Conservation (phyloP, 2,888 invertebrate genomes). For the Coenonympha glycerion region DNA sequence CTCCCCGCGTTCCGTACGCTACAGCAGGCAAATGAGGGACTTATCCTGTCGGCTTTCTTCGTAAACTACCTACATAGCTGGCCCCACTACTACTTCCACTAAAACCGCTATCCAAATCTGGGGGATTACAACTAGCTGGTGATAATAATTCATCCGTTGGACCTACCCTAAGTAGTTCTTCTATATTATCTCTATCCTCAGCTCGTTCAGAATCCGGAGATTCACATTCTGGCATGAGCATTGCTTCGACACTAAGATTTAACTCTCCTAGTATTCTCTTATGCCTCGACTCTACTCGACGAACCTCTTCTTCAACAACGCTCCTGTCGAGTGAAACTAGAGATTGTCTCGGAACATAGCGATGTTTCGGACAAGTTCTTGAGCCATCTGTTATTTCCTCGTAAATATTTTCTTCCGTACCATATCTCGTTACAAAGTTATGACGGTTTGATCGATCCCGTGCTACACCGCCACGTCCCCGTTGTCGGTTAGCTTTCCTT, state of each 20-base stretch:
- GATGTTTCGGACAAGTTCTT: conserved; percentile 68
- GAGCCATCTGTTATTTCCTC: conserved; percentile 85
- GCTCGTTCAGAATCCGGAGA: conserved; percentile 79
- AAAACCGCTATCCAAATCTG: conserved; percentile 87
- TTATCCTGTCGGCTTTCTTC: conserved; percentile 73
- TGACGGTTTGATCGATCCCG: conserved; percentile 74
- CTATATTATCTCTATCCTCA: conserved; percentile 77
- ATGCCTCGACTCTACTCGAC: conserved; percentile 88
- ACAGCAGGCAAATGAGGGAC: conserved; percentile 71
- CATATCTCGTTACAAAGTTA: conserved; percentile 85
- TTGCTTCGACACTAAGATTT: conserved; percentile 91
- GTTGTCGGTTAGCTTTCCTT: conserved; percentile 62
- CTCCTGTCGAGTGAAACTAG: conserved; percentile 81
- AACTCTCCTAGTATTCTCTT: conserved; percentile 88
- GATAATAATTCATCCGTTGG: conserved; percentile 84
- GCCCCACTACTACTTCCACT: conserved; percentile 89
- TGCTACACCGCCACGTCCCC: conserved; percentile 61
- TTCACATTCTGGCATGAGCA: conserved; percentile 89
- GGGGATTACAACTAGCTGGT: conserved; percentile 79
- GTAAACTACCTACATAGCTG: conserved; percentile 84
- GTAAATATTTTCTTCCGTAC: conserved; percentile 89
- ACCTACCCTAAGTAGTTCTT: conserved; percentile 80
- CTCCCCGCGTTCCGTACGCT: conserved; percentile 70
- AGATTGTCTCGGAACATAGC: conserved; percentile 74
- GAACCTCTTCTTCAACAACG: conserved; percentile 88